Evolutionary conservation across 1,140 invertebrate species (phyloP), one percentile per base, ranked within the genome.

Genomic region (Dendroctonus valens): DNA sequence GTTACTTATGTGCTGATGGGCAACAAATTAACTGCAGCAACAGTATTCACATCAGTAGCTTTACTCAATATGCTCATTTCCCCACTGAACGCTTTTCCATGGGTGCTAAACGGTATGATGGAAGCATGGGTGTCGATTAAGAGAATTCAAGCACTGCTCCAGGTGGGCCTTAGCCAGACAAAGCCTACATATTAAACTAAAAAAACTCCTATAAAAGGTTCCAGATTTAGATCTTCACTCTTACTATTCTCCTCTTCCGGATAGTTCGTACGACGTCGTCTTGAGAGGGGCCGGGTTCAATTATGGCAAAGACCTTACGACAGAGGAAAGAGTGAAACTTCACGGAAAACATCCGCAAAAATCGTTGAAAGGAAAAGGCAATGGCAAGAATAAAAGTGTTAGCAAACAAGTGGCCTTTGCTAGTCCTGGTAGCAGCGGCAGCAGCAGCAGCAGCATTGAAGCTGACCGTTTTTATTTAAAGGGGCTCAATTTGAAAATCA

Each of bases 21-120:
- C 5, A 87, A 96, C 73, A 75, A 83, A 58, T 81, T 99, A 0
- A 89, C 88, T 12, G 91, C 96, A 5, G 89, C 94, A 41, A 95
- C 91, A 49, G 93, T 93, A 0, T 99, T 99, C 75, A 98, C 97
- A 3, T 92, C 89, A 72, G 87, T 99, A 65, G 94, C 97, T 0
- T 79, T 99, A 52, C 88, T 99, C 41, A 94, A 97, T 75, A 97
- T 99, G 91, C 81, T 99, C 37, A 98, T 99, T 68, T 86, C 87
- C 46, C 97, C 97, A 2, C 80, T 99, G 48, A 99, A 99, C 82
- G 91, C 94, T 0, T 97, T 99, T 79, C 97, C 97, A 3, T 99
- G 97, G 97, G 96, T 99, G 5, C 79, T 99, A 1, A 99, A 98
- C 82, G 97, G 96, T 0, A 79, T 99, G 2, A 91, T 96, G 12